phyloP scores from a whole-genome alignment of 2,113 vertebrate species.

The Progne subis region DNA sequence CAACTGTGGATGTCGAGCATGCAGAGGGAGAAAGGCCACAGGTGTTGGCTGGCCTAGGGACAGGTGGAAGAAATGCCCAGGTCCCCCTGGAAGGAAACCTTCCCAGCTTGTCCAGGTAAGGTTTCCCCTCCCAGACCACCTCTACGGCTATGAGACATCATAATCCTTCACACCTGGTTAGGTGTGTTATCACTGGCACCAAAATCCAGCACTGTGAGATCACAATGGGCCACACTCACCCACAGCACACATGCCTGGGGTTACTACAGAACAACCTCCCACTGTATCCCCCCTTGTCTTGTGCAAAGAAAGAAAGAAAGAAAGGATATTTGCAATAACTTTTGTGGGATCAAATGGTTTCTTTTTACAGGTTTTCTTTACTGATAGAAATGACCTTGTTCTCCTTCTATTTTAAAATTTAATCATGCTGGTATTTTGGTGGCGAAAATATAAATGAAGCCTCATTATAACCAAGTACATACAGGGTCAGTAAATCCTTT shows the following conservation, averaged over 20 bases:
- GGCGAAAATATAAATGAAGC: conserved; percentile 21
- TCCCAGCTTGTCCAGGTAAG: not conserved
- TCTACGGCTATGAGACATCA: not conserved
- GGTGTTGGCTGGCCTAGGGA: not conserved
- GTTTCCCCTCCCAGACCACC: not conserved
- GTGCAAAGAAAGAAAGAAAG: not conserved
- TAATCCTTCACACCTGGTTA: not conserved
- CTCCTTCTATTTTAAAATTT: not conserved
- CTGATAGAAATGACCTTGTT: not conserved
- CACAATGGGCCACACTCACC: not conserved
- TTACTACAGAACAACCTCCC: fast-evolving
- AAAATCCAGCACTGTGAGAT: not conserved
- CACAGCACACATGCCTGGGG: fast-evolving
- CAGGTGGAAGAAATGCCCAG: not conserved
- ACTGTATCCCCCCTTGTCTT: fast-evolving
- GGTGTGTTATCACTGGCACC: not conserved
- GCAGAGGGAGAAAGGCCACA: not conserved
- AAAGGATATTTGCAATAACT: not conserved
- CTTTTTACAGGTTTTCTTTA: not conserved
- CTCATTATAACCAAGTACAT: conserved; percentile 31
- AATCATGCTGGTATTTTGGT: conserved; percentile 15
- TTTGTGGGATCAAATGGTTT: not conserved
- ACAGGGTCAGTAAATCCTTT: conserved; percentile 26
- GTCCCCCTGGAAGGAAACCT: not conserved
- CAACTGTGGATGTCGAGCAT: fast-evolving